Evolutionary conservation across 1,140 invertebrate genomes (phyloP).

Genomic region (Sipha flava): DNA sequence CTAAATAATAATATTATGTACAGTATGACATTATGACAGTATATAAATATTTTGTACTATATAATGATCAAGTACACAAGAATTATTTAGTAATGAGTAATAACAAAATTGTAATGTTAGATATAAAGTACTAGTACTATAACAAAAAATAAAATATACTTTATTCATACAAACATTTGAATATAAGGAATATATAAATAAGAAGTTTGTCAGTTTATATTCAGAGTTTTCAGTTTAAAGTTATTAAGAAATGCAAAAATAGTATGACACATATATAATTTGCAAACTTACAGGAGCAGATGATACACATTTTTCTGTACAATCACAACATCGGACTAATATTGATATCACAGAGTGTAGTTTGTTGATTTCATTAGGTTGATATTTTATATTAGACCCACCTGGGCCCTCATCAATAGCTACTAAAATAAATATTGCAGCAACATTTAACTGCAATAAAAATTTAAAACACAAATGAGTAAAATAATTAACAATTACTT

Average conservation of each 20-base stretch:
- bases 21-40: no score
- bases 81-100: no score
- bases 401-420: slow-evolving; percentile 89
- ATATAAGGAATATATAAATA: no score
- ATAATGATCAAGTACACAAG: no score
- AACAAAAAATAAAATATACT: no score
- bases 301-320: slow-evolving; percentile 25
- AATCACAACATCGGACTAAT: slow-evolving; percentile 84
- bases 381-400: slow-evolving; percentile 81
- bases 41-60: no score
- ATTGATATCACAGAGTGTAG: slow-evolving; percentile 88
- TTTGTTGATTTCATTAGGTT: slow-evolving; percentile 89
- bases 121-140: no score
- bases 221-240: no score
- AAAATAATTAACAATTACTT: slow-evolving; percentile 36
- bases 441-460: slow-evolving; percentile 54
- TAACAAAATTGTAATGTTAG: no score
- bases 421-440: slow-evolving; percentile 80
- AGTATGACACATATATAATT: background rate
- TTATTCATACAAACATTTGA: no score
- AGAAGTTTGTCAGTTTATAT: no score
- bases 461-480: background rate
- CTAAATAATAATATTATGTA: no score
- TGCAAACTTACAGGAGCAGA: background rate
- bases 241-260: background rate